Conservation (phyloP, 2,888 invertebrate species). For the Glaucopsyche alexis region DNA sequence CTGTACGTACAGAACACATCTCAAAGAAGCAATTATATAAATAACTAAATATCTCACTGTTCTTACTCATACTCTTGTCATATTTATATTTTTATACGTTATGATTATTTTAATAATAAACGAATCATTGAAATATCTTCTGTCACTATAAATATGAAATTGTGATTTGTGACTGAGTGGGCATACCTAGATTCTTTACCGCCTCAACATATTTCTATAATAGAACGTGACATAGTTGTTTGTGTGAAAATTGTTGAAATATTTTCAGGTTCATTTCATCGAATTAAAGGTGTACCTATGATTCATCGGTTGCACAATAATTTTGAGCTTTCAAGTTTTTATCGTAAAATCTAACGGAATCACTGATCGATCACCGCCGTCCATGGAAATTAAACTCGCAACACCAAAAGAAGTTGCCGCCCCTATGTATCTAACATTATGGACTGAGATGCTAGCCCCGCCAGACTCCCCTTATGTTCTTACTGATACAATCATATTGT, state of each 20-base stretch:
- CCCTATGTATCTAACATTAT: too few relatives aligned
- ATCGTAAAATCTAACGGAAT: too few relatives aligned
- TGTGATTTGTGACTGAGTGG: not conserved
- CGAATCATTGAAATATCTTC: constrained; percentile 16
- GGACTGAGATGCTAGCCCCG: too few relatives aligned
- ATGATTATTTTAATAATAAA: constrained; percentile 15
- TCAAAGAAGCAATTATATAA: constrained; percentile 25
- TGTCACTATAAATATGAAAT: constrained; percentile 13
- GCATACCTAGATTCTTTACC: constrained; percentile 1
- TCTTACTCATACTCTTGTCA: constrained; percentile 20
- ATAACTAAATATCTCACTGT: constrained; percentile 28
- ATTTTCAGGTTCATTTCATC: not conserved
- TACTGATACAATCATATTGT: too few relatives aligned
- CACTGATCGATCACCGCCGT: too few relatives aligned
- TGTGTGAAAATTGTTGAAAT: constrained; percentile 1
- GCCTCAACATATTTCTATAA: constrained; percentile 4
- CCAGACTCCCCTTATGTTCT: too few relatives aligned
- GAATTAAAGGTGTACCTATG: not conserved
- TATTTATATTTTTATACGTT: constrained; percentile 13
- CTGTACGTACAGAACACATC: not conserved
- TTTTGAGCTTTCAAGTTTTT: not conserved
- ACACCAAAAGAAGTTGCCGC: too few relatives aligned
- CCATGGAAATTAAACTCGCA: too few relatives aligned
- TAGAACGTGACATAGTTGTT: constrained; percentile 17
- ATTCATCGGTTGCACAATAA: constrained; percentile 1